phyloP scores from a whole-genome alignment of 2,113 vertebrate genomes.

The Nothobranchius kuhntae region DNA sequence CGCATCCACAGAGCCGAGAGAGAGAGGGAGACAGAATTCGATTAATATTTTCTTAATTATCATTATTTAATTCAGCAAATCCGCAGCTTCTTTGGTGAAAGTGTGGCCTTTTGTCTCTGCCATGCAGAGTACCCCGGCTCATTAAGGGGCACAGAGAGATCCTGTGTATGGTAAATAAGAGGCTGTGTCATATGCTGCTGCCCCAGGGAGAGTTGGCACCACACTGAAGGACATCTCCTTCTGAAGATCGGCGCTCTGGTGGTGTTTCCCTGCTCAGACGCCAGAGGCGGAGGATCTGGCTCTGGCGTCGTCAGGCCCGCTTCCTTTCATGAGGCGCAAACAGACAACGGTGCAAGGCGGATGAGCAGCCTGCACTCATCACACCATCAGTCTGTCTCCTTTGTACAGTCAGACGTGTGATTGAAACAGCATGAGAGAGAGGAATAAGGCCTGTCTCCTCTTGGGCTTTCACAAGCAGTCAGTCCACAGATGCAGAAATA shows the following conservation, averaged over 20 bases:
- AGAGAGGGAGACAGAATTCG: conserved; percentile 58
- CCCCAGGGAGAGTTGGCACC: conserved; percentile 65
- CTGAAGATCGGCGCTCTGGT: conserved; percentile 55
- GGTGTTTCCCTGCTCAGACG: conserved; percentile 61
- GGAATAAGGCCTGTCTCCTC: conserved; percentile 66
- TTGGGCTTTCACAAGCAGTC: conserved; percentile 60
- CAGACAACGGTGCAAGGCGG: conserved; percentile 66
- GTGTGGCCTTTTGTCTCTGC: conserved; percentile 61
- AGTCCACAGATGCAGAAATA: conserved; percentile 48
- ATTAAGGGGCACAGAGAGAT: conserved; percentile 68
- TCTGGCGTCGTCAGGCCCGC: conserved; percentile 77
- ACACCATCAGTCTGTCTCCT: conserved; percentile 69
- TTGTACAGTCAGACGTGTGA: conserved; percentile 65
- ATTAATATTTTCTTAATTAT: conserved; percentile 82
- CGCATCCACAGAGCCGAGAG: conserved; percentile 45
- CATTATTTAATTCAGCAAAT: conserved; percentile 75
- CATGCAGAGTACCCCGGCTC: conserved; percentile 59
- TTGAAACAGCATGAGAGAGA: conserved; percentile 68
- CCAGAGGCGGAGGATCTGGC: conserved; percentile 66
- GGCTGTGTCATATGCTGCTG: conserved; percentile 55
- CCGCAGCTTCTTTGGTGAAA: conserved; percentile 44
- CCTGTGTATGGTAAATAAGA: conserved; percentile 77
- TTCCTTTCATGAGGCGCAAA: conserved; percentile 81
- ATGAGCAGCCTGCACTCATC: conserved; percentile 62
- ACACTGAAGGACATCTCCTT: conserved; percentile 76